Conservation (phyloP, 2,888 invertebrate species). For the Laspeyria flexula region DNA sequence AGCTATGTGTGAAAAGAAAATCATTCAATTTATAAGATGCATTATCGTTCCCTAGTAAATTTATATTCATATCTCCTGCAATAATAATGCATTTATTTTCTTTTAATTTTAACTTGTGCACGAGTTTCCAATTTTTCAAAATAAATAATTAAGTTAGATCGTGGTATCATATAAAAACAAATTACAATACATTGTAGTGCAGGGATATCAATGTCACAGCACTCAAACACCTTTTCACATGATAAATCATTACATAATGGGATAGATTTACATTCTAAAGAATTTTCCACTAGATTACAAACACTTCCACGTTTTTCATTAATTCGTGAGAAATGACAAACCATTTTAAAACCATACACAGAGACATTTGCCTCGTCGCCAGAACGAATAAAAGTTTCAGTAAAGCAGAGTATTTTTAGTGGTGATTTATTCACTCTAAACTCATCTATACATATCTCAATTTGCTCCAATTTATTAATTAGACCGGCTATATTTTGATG, state of each 20-base stretch:
- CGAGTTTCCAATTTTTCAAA: conserved; percentile 4
- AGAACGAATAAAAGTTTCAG: conserved; percentile 1
- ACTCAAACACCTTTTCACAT: conserved; percentile 7
- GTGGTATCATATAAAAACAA: conserved; percentile 7
- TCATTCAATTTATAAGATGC: not conserved
- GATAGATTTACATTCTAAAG: not conserved
- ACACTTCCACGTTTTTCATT: conserved; percentile 4
- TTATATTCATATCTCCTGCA: conserved; percentile 5
- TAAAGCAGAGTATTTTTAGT: not conserved
- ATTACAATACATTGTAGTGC: conserved; percentile 4
- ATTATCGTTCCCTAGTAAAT: not conserved
- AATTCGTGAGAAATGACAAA: conserved; percentile 3
- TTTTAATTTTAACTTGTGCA: not conserved
- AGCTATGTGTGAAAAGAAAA: not conserved
- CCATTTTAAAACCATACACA: not conserved
- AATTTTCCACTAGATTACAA: not conserved
- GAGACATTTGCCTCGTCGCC: conserved; percentile 1
- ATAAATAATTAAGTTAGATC: not conserved
- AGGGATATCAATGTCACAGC: conserved; percentile 8
- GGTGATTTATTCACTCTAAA: not conserved
- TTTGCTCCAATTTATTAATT: not conserved
- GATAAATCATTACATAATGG: conserved; percentile 2
- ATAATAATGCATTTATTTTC: conserved; percentile 3
- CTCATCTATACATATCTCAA: not conserved
- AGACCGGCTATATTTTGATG: conserved; percentile 4